Evolutionary conservation across 2,797 vertebrate genomes (phyloP).

Genomic region (Bradypus variegatus): DNA sequence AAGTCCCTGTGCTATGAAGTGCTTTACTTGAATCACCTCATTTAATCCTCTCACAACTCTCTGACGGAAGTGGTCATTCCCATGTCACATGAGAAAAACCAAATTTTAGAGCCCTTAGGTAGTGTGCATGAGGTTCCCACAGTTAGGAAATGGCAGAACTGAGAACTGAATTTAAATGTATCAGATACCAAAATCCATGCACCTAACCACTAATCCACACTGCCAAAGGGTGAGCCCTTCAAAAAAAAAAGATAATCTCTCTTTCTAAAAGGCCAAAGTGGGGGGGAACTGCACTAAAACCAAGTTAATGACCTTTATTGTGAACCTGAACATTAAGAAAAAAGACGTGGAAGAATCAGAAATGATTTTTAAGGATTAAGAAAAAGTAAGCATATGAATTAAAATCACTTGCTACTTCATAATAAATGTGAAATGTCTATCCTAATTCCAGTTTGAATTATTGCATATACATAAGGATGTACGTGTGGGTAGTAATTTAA

Average conservation of each 20-base stretch:
- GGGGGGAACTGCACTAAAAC: background rate
- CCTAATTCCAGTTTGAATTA: background rate
- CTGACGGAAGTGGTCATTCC: background rate
- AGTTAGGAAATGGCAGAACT: background rate
- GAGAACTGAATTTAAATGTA: background rate
- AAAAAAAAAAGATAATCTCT: background rate
- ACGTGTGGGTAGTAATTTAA: background rate
- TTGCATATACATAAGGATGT: background rate
- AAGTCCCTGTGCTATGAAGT: background rate
- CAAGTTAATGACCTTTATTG: background rate
- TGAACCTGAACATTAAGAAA: slow-evolving; percentile 22
- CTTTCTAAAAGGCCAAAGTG: too few relatives aligned
- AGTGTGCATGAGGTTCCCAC: background rate
- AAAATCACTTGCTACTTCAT: background rate
- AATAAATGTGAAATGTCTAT: background rate
- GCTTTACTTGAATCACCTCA: background rate
- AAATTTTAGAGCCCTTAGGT: background rate
- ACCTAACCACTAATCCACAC: background rate
- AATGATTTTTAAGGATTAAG: slow-evolving; percentile 15
- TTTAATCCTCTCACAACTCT: background rate
- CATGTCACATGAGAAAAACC: too few relatives aligned
- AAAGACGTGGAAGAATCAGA: background rate
- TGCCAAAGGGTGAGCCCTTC: background rate
- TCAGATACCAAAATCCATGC: background rate
- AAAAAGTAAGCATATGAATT: background rate